Base-by-base conservation (phyloP, 2,113 vertebrate genomes). In the Benitochromis conjunctus region DNA sequence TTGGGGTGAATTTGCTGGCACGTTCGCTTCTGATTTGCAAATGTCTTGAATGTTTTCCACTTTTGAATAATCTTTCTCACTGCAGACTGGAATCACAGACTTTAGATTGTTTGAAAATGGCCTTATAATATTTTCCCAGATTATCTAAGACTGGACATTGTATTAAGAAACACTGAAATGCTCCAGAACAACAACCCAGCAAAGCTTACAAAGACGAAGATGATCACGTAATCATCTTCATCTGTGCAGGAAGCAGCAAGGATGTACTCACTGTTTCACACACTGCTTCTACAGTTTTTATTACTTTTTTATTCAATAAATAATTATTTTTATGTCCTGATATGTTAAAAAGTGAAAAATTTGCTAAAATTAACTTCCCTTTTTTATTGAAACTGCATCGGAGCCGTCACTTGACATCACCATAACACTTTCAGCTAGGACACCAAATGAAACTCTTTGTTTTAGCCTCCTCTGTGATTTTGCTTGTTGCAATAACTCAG, bases 401-500 rank as follows among this genome's bases (percentile, higher is more conserved):
- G 9, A 38, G 62, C 9, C 36, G 74, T 34, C 4, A 19, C 24
- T 78, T 60, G 2, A 66, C 46, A 79, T 3, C 0, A 8, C 9
- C 46, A 38, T 81, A 79, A 74, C 18, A 51, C 26, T 19, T 78
- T 24, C 71, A 36, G 48, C 46, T 60, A 36, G 19, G 38, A 41
- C 24, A 53, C 1, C 4, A 80, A 80, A 82, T 87, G 41, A 85
- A 58, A 55, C 6, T 1, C 7, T 58, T 54, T 5, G 12, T 43
- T 81, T 56, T 14, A 53, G 79, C 31, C 11, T 53, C 41, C 26
- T 71, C 24, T 24, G 24, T 80, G 48, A 58, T 77, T 79, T 18
- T 29, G 46, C 88, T 90, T 85, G 80, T 78, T 79, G 81, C 24
- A 77, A 62, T 78, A 88, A 83, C 77, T 85, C 46, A 85, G 56